These are phyloP conservation scores for Rotaria magnacalcarata DNA, from an alignment of 2,888 invertebrate species.

Conservation along the genomic window DNA sequence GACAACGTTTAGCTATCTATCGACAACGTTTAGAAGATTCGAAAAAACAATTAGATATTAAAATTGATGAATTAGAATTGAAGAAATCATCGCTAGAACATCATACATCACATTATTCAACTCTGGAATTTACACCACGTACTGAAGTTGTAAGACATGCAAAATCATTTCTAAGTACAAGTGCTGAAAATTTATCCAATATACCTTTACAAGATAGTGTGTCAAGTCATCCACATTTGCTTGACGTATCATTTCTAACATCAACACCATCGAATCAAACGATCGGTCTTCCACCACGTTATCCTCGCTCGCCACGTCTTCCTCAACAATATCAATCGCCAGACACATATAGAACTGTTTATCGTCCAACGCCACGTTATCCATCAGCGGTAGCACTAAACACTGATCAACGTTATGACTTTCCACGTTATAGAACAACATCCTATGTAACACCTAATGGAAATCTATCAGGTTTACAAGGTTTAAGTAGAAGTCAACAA, in stretches of 20 bases:
- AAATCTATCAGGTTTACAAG: background rate
- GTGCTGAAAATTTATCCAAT: constrained; percentile 13
- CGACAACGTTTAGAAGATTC: constrained; percentile 37
- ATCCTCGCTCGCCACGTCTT: background rate
- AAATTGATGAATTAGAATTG: constrained; percentile 27
- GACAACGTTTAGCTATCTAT: constrained; percentile 27
- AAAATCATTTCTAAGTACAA: constrained; percentile 15
- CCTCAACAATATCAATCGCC: background rate
- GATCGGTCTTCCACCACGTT: background rate
- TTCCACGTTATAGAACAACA: constrained; percentile 17
- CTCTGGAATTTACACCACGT: background rate
- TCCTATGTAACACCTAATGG: background rate
- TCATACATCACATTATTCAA: background rate
- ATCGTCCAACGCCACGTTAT: constrained; percentile 12
- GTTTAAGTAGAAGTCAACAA: constrained; percentile 30
- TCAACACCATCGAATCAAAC: background rate
- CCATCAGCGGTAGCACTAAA: background rate
- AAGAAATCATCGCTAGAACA: background rate
- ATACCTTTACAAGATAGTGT: background rate
- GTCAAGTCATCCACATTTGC: background rate
- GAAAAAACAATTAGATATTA: background rate
- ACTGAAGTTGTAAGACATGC: background rate
- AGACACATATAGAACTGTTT: background rate
- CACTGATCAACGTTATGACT: background rate
- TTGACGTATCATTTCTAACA: constrained; percentile 10